Evolutionary conservation across 2,888 invertebrate genomes (phyloP), one percentile per base, ranked within the genome.

Genomic region (Cerastis rubricosa): DNA sequence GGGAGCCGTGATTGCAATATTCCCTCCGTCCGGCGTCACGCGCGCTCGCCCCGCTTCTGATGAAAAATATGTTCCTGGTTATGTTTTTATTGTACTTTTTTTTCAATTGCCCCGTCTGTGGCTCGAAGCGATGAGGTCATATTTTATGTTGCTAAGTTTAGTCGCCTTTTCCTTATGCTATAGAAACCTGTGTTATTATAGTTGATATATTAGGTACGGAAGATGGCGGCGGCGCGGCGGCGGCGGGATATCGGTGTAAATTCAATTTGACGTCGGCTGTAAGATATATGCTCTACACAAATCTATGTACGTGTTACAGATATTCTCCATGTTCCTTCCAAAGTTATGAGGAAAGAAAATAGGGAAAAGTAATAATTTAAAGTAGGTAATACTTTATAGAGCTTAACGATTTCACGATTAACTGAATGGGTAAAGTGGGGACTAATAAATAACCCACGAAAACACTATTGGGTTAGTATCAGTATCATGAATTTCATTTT

Each of bases 11-110:
- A 94, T 94, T 93, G 93, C 93, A 91, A 93, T 91, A 90, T 89
- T 90, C 89, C 78, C 78, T 80, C 80, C 89, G 87, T 88, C 88
- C 88, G 85, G 81, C 82, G 85, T 87, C 91, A 90, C 90, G 90
- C 89, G 88, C 89, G 71, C 87, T 80, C 89, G 87, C 87, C 88
- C 88, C 86, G 80, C 85, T 87, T 84, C 85, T 92, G 91, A 92
- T 94, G 93, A 94, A 93, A 93, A 93, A 93, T 92, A 92, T 91
- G 89, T 91, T 91, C 89, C 80, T 85, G 77, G 80, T 81, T 86
- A 85, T 88, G 81, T 88, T 75, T 77, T 80, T 80, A 83, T 86
- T 71, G 66, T 80, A 47, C 47, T 65, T 61, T 83, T 88, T 90
- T 91, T 91, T 85, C 85, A 90, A 88, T 88, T 88, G 88, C 85